Evolutionary conservation across 1,140 invertebrate genomes (phyloP), one percentile per base, ranked within the genome.

Genomic region (Bradynema listronoti): DNA sequence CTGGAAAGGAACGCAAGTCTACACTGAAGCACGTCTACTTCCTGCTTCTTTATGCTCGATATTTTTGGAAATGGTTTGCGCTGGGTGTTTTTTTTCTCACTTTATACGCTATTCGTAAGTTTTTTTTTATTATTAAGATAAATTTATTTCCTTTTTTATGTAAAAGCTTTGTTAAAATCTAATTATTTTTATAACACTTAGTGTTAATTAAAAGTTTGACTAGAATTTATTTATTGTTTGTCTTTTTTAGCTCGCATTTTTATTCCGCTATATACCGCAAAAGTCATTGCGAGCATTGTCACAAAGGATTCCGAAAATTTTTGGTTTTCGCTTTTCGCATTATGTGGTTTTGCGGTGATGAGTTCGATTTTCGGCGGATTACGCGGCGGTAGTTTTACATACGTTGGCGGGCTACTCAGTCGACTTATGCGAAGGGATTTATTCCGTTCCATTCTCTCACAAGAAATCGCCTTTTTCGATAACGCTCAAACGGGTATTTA

Each of bases 401-500:
- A 63, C 39, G 50, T 56, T 33, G 65, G 61, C 33, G 66, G 65
- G 1, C 34, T 54, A 22, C 68, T 72, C 5, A 69, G 69, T 19
- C 36, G 60, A 2, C 24, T 39, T 4, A 67, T 70, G 32, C 59
- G 68, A 11, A 43, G 54, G 11, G 58, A 70, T 25, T 29, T 70
- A 39, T 70, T 70, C 42, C 39, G 62, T 33, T 64, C 68, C 16
- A 42, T 70, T 27, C 53, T 56, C 14, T 51, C 39, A 5, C 68
- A 70, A 42, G 68, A 71, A 22, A 70, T 72, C 39, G 67, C 65
- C 0, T 69, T 69, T 22, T 69, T 69, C 49, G 67, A 69, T 46
- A 29, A 41, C 16, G 47, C 56, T 4, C 55, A 73, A 50, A 69
- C 67, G 24, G 66, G 63, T 56, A 36, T 4, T 11, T 25, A 22